Evolutionary conservation across 2,888 invertebrate genomes (phyloP), one percentile per base, ranked within the genome.

Genomic region (Beris morrisii): DNA sequence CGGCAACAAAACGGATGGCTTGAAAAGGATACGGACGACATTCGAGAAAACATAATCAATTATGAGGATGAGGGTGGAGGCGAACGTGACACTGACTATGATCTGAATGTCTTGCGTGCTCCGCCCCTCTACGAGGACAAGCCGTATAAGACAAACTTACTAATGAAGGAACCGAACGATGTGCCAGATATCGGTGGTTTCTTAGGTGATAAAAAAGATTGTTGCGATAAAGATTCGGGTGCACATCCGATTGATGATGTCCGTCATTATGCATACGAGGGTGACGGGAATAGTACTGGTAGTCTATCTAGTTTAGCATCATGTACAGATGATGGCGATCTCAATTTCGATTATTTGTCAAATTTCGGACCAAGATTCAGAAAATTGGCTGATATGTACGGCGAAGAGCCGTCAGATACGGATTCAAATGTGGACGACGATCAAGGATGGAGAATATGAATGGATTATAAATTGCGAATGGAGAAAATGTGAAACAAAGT

Each of bases 31-130:
- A 89, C 95, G 72, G 97, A 98, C 75, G 97, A 98, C 76, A 95
- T 97, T 43, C 84, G 97, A 67, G 98, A 98, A 79, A 99, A 95
- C 74, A 96, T 99, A 69, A 94, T 98, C 73, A 94, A 95, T 73
- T 98, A 99, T 76, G 95, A 96, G 76, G 97, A 98, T 75, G 98
- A 99, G 80, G 98, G 98, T 13, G 97, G 97, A 77, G 98, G 98
- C 77, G 95, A 99, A 79, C 95, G 95, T 0, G 98, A 99, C 77
- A 93, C 96, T 1, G 81, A 81, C 70, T 81, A 81, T 66, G 81
- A 81, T 71, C 73, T 81, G 11, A 81, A 80, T 70, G 81, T 81
- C 5, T 70, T 81, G 67, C 77, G 81, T 50, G 77, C 79, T 0
- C 81, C 79, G 58, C 81, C 81, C 12, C 78, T 78, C 71, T 81